phyloP scores from a whole-genome alignment of 2,888 invertebrate species.

The Drosophila mimetica region DNA sequence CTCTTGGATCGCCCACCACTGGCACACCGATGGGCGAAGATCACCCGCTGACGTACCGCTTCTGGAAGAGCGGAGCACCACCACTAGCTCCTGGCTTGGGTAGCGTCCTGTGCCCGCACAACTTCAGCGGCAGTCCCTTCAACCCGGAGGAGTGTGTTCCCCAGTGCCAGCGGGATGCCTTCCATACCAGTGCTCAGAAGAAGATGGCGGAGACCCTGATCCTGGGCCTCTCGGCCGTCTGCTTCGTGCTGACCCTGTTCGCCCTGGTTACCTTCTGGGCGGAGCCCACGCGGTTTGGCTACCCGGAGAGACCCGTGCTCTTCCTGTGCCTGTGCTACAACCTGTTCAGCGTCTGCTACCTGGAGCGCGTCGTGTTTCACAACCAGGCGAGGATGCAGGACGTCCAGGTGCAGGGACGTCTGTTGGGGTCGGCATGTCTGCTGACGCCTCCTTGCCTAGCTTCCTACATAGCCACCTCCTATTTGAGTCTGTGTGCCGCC shows the following conservation, averaged over 20 bases:
- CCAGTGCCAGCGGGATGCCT: constrained; percentile 88
- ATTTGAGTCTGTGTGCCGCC: constrained; percentile 91
- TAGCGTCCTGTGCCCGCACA: constrained; percentile 86
- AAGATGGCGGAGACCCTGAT: constrained; percentile 90
- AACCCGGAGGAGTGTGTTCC: constrained; percentile 86
- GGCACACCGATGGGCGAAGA: neutral
- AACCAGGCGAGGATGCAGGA: constrained; percentile 79
- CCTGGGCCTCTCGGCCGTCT: constrained; percentile 90
- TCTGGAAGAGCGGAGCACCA: constrained; percentile 77
- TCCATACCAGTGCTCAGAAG: constrained; percentile 88
- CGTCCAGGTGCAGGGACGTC: constrained; percentile 66
- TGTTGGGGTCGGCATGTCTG: constrained; percentile 80
- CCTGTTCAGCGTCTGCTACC: constrained; percentile 90
- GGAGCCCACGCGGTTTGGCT: constrained; percentile 94
- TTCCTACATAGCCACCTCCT: constrained; percentile 90
- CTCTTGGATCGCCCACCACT: neutral
- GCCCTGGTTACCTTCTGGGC: constrained; percentile 94
- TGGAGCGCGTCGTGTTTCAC: constrained; percentile 87
- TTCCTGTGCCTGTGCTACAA: constrained; percentile 95
- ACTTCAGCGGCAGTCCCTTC: constrained; percentile 85
- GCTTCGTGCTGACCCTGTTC: constrained; percentile 92
- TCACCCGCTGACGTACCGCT: constrained; percentile 79
- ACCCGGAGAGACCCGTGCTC: constrained; percentile 96
- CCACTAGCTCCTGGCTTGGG: constrained; percentile 26
- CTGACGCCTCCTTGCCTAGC: constrained; percentile 88